Evolutionary conservation across 2,888 invertebrate genomes (phyloP), one percentile per base, ranked within the genome.

Genomic region (Xiphydria camelus): DNA sequence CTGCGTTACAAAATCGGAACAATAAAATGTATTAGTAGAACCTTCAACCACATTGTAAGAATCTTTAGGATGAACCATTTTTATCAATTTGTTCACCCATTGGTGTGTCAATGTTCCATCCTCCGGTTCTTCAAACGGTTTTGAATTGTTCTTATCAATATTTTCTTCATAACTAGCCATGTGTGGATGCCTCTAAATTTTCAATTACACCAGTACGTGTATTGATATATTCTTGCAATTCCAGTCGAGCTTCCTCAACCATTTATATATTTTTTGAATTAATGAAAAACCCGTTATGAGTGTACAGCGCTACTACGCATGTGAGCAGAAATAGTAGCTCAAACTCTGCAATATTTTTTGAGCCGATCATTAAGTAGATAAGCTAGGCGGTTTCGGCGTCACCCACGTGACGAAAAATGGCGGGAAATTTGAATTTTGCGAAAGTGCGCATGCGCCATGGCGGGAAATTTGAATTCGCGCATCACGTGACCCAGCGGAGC

Each of bases 291-390:
- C n/a, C n/a, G n/a, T n/a, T n/a, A n/a, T n/a, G n/a, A n/a, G n/a
- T n/a, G n/a, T n/a, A n/a, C n/a, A 49, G 38, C 19, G 41, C 49
- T 2, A 42, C 42, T 4, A 47, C 41, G 14, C 49, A 47, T 3
- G 41, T 44, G 6, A 44, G 17, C 14, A 22, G 36, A 39, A 53
- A 53, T 25, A 47, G 32, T 7, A 23, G 20, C 34, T 45, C 32
- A 39, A 53, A 53, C 20, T 51, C 45, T 14, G 34, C 14, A 1
- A 51, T 23, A 25, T 32, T 47, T 21, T 21, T 22, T 22, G 33
- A 12, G n/a, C 47, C 47, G 21, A 47, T 31, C 38, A 47, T 12
- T 7, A 47, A 12, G n/a, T n/a, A n/a, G n/a, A n/a, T n/a, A n/a
- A n/a, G n/a, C n/a, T n/a, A n/a, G n/a, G n/a, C n/a, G n/a, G n/a